Conservation (phyloP, 37 sponge, comb jelly and placozoan species). For the Ephydatia muelleri region DNA sequence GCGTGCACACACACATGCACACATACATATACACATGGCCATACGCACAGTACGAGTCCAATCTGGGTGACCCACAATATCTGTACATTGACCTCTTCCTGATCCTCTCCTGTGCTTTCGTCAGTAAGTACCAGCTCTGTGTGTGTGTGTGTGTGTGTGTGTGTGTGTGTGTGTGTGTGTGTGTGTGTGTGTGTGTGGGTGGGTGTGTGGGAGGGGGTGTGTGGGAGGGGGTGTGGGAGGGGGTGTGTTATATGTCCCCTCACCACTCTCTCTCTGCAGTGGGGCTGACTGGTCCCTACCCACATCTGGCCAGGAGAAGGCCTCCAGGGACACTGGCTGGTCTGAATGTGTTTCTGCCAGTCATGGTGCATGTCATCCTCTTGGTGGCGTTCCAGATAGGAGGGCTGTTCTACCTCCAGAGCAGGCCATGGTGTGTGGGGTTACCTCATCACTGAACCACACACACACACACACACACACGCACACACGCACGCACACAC, state of each 20-base stretch:
- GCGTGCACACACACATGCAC: too few species aligned
- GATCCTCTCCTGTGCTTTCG: conserved; percentile 68
- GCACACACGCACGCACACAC: too few species aligned
- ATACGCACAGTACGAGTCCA: conserved; percentile 65
- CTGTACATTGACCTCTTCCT: conserved; percentile 86
- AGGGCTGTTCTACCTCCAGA: conserved; percentile 50
- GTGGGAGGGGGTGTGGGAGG: too few species aligned
- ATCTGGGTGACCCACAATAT: conserved; percentile 85
- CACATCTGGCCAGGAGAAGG: conserved; percentile 47
- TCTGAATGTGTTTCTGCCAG: conserved; percentile 47
- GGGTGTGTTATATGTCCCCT: neutral
- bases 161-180: too few species aligned
- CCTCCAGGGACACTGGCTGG: conserved; percentile 78
- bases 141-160: too few species aligned
- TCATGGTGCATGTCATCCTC: conserved; percentile 57
- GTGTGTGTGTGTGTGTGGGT: too few species aligned
- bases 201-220: too few species aligned
- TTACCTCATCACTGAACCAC: neutral
- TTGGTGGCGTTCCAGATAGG: conserved; percentile 52
- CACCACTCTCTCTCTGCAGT: conserved; percentile 35
- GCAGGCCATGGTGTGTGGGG: conserved; percentile 52
- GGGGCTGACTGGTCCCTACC: conserved; percentile 80
- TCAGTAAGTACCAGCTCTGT: conserved; percentile 64
- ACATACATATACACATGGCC: neutral
- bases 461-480: neutral